phyloP scores from a whole-genome alignment of 1,140 invertebrate genomes.

The Drosophila grimshawi region DNA sequence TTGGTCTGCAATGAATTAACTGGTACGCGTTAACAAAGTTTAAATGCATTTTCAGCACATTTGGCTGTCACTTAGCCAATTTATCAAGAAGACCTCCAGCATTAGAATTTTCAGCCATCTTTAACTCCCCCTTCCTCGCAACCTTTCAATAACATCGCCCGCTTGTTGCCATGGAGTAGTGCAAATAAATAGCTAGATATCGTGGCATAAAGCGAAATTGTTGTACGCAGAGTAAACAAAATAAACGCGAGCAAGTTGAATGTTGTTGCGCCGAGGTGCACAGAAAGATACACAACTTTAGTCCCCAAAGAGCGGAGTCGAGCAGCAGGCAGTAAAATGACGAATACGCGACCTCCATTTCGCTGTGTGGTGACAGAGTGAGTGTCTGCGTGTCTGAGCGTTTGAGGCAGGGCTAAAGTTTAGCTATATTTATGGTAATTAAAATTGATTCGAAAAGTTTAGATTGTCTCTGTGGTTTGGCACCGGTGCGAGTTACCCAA shows the following conservation, averaged over 20 bases:
- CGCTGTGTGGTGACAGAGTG: constrained; percentile 28
- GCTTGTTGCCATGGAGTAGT: constrained; percentile 50
- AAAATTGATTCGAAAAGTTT: constrained; percentile 84
- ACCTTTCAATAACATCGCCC: background rate
- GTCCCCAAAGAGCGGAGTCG: constrained; percentile 12
- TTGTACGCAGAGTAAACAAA: constrained; percentile 48
- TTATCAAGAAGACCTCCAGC: constrained; percentile 14
- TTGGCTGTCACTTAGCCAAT: constrained; percentile 22
- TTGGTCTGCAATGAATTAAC: background rate
- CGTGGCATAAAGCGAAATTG: constrained; percentile 22
- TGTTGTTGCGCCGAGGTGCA: constrained; percentile 17
- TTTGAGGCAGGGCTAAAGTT: constrained; percentile 58
- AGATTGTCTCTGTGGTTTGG: constrained; percentile 73
- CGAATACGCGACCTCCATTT: constrained; percentile 49
- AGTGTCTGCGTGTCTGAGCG: constrained; percentile 29
- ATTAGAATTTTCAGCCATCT: background rate
- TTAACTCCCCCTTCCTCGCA: too few relatives aligned
- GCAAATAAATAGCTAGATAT: constrained; percentile 59
- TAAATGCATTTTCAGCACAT: constrained; percentile 13
- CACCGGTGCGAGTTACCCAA: constrained; percentile 45
- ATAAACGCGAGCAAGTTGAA: constrained; percentile 39
- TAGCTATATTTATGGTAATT: constrained; percentile 81
- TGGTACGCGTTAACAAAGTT: background rate
- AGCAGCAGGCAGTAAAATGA: constrained; percentile 38
- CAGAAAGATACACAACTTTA: constrained; percentile 33